A percentile compares a stretch with the other conserved stretches of the same genome.
These are phyloP conservation scores for Disparrhopalites patrizii DNA, from an alignment of 2,888 invertebrate species.

Conservation along the genomic window DNA sequence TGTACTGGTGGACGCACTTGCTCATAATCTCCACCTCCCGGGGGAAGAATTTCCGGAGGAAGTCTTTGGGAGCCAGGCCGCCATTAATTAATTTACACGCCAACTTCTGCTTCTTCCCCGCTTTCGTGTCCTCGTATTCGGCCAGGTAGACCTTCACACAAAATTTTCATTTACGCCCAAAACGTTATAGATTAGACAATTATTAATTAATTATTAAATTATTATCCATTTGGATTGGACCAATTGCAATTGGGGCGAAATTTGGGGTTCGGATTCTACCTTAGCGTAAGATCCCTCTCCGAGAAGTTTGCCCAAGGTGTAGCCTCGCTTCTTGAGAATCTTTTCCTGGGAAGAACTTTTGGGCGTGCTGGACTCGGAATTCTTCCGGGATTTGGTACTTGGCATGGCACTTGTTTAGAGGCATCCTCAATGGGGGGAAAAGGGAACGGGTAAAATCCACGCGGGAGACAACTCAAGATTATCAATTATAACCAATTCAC, in stretches of 20 bases:
- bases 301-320: slow-evolving; percentile 12
- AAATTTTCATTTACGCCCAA: slow-evolving; percentile 52
- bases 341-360: too few species aligned
- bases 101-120: neutral
- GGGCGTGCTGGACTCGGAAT: too few species aligned
- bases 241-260: neutral
- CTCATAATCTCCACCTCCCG: slow-evolving; percentile 54
- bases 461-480: too few species aligned
- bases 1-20: slow-evolving; percentile 52
- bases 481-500: too few species aligned
- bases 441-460: too few species aligned
- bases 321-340: slow-evolving; percentile 1
- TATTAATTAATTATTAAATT: neutral
- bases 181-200: neutral
- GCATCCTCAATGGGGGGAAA: too few species aligned
- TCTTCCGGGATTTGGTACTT: too few species aligned
- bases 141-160: too few species aligned
- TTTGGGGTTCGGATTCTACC: slow-evolving; percentile 1
- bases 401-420: too few species aligned
- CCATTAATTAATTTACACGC: slow-evolving; percentile 52
- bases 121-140: too few species aligned
- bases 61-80: slow-evolving; percentile 52
- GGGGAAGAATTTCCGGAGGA: slow-evolving; percentile 54
- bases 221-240: neutral
- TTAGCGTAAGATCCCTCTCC: slow-evolving; percentile 26